phyloP scores from a whole-genome alignment of 2,113 vertebrate species.

The Dromaius novaehollandiae region DNA sequence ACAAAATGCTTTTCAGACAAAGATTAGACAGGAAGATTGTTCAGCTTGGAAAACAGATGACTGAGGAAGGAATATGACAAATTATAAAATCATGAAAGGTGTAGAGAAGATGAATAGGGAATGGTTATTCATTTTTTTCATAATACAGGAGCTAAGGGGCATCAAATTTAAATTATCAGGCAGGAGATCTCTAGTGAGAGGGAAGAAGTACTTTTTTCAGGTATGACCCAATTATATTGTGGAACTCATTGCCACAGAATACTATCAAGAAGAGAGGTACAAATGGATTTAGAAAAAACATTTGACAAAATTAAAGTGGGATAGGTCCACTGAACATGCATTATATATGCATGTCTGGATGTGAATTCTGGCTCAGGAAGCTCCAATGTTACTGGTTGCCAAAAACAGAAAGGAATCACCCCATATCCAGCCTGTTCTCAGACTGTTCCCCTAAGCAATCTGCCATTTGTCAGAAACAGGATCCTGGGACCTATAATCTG shows the following conservation, averaged over 20 bases:
- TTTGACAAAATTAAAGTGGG: background rate
- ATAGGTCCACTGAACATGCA: background rate
- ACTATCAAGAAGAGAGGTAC: background rate
- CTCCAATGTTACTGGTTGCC: background rate
- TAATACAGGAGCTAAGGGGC: slow-evolving; percentile 39
- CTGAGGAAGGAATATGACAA: slow-evolving; percentile 52
- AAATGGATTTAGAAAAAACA: background rate
- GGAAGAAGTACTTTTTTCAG: background rate
- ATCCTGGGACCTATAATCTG: background rate
- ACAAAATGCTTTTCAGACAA: slow-evolving; percentile 50
- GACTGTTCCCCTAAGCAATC: background rate
- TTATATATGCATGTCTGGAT: background rate
- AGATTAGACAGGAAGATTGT: slow-evolving; percentile 51
- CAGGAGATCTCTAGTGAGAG: slow-evolving; percentile 29
- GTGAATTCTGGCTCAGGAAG: background rate
- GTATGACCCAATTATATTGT: slow-evolving; percentile 4
- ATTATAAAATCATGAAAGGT: slow-evolving; percentile 53
- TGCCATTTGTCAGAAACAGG: background rate
- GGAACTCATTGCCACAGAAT: background rate
- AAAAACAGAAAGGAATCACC: background rate
- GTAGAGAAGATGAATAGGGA: slow-evolving; percentile 44
- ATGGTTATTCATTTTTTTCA: slow-evolving; percentile 13
- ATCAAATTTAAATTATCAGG: slow-evolving; percentile 52
- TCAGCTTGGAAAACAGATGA: slow-evolving; percentile 42
- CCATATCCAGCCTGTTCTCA: background rate